Base-by-base conservation (phyloP, 2,797 vertebrate species). In the Australoheros facetus region DNA sequence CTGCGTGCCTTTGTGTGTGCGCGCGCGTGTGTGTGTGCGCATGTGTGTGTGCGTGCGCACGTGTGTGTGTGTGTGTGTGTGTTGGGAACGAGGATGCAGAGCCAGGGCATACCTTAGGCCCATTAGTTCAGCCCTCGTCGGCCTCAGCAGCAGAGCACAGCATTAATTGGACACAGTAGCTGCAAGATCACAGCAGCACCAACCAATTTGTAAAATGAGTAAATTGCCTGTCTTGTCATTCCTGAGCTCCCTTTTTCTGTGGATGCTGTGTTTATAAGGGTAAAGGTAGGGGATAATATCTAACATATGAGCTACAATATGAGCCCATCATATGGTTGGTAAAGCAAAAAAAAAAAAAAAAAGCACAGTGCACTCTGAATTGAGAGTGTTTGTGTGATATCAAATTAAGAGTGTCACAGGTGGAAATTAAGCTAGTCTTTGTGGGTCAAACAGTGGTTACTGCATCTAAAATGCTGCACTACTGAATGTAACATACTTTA, bases 161-260 rank as follows among this genome's bases (percentile, higher is more conserved):
- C 77, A 86, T 91, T 91, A 89, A 92, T 89, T 91, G 87, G 81
- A 81, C 84, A 76, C 88, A 88, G 91, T 91, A 88, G 86, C 91
- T 78, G 80, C 66, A 26, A 85, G 87, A 90, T 90, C 91, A 91
- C 78, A 91, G 89, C 88, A 73, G 82, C 87, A 78, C 78, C 54
- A 39, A 75, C 84, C 78, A 82, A 88, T 91, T 91, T 89, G 85
- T 89, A 71, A 90, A 91, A 90, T 86, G 80, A 90, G 87, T 87
- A 85, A 93, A 92, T 89, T 91, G 86, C 58, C 78, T 75, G 81
- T 92, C 87, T 86, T 89, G 87, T 92, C 83, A 75, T 79, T 88
- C 79, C 77, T 45, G 73, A 78, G 53, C 70, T 82, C 6, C 30
- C 17, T 14, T 84, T 71, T 82, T 82, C 84, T 60, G 83, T 69